These are phyloP conservation scores for Physocephala rufipes DNA, from an alignment of 2,888 invertebrate species.

Conservation along the genomic window DNA sequence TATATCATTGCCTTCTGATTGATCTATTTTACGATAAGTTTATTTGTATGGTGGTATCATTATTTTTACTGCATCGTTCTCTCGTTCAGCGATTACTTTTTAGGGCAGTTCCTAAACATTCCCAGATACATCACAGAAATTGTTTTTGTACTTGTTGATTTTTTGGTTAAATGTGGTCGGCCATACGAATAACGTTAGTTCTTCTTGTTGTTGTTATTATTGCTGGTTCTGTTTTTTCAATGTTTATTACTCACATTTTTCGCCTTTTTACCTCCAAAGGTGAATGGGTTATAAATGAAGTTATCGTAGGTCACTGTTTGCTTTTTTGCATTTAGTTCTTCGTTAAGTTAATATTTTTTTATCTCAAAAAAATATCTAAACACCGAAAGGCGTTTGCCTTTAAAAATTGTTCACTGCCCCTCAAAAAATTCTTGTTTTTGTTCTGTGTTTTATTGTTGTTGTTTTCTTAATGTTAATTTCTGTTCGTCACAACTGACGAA, in stretches of 20 bases:
- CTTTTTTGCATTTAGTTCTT: neutral
- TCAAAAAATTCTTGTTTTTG: neutral
- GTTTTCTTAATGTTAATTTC: too few species aligned
- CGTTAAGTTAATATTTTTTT: neutral
- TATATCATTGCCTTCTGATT: too few species aligned
- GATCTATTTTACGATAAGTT: too few species aligned
- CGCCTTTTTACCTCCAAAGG: neutral
- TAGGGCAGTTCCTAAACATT: too few species aligned
- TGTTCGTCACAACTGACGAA: neutral
- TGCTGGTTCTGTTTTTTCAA: neutral
- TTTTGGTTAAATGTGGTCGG: neutral
- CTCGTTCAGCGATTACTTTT: too few species aligned
- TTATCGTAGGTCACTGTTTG: neutral
- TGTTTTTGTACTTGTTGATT: neutral
- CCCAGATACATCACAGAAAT: neutral
- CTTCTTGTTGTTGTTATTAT: neutral
- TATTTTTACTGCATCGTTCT: too few species aligned
- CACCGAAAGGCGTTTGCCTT: neutral
- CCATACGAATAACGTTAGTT: too few species aligned
- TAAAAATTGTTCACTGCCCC: neutral
- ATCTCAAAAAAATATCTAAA: neutral
- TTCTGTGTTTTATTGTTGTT: too few species aligned
- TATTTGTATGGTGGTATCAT: too few species aligned
- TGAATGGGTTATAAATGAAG: slow-evolving; percentile 7
- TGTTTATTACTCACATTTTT: neutral